phyloP scores from a whole-genome alignment of 2,113 vertebrate genomes.

The Colaptes auratus region DNA sequence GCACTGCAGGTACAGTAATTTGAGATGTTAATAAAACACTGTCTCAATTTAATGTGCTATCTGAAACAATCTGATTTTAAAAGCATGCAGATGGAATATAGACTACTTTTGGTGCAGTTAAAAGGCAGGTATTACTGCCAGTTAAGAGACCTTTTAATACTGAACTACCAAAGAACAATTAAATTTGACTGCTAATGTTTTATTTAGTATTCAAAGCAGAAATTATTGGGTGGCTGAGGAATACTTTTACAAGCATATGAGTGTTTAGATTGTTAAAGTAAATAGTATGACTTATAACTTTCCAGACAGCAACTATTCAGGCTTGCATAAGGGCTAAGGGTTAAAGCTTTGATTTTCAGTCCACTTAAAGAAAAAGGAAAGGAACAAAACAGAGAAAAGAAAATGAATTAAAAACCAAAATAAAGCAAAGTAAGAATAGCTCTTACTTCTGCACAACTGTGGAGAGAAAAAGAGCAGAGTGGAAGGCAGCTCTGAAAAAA shows the following conservation, averaged over 20 bases:
- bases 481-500: constrained; percentile 54
- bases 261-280: constrained; percentile 54
- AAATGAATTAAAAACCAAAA: not conserved
- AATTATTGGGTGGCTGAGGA: constrained; percentile 39
- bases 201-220: constrained; percentile 60
- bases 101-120: constrained; percentile 49
- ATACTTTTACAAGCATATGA: constrained; percentile 46
- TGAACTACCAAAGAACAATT: constrained; percentile 31
- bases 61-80: constrained; percentile 64
- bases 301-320: constrained; percentile 23
- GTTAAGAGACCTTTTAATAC: constrained; percentile 41
- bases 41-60: constrained; percentile 28
- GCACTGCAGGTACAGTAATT: constrained; percentile 35
- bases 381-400: not conserved
- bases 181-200: constrained; percentile 21
- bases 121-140: constrained; percentile 10
- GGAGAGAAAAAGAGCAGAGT: constrained; percentile 25
- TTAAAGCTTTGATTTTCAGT: constrained; percentile 57
- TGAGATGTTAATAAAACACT: not conserved
- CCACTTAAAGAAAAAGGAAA: constrained; percentile 39
- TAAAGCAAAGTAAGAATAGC: constrained; percentile 28
- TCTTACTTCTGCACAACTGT: constrained; percentile 48
- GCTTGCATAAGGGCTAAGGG: constrained; percentile 30
- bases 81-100: constrained; percentile 63
- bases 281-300: constrained; percentile 47